Conservation (phyloP, 2,797 vertebrate genomes). For the Nothura maculosa region DNA sequence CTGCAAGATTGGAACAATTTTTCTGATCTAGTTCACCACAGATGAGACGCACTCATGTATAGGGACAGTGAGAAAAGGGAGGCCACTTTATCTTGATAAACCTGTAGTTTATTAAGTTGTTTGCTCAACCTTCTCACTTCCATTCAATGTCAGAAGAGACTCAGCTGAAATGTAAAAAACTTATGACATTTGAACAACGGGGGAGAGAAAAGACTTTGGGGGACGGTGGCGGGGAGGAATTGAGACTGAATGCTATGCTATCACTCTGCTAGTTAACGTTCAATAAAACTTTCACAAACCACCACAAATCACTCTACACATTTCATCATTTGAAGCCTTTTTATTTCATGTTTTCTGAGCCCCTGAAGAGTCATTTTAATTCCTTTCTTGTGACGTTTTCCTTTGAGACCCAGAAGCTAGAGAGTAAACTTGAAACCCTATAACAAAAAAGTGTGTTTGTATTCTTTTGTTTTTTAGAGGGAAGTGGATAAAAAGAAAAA, state of each 20-base stretch:
- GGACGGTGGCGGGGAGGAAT: background rate
- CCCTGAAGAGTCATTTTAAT: constrained; percentile 71
- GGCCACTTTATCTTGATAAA: background rate
- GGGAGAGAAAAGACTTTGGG: constrained; percentile 4
- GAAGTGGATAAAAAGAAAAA: background rate
- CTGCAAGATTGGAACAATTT: background rate
- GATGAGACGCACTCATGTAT: background rate
- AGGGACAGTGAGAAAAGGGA: background rate
- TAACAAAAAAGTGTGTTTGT: constrained; percentile 54
- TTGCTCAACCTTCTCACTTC: constrained; percentile 43
- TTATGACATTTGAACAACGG: constrained; percentile 44
- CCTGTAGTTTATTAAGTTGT: background rate
- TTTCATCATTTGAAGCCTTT: constrained; percentile 70
- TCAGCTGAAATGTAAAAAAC: constrained; percentile 49
- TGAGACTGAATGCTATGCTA: background rate
- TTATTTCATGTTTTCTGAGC: constrained; percentile 68
- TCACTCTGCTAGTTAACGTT: constrained; percentile 61
- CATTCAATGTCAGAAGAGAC: constrained; percentile 49
- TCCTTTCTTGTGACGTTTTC: constrained; percentile 67
- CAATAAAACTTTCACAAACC: constrained; percentile 67
- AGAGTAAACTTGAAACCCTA: constrained; percentile 66
- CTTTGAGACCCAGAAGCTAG: constrained; percentile 57
- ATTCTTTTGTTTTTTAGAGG: constrained; percentile 41
- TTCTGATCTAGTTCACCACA: background rate
- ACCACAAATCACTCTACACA: constrained; percentile 65